Conservation (phyloP, 2,797 vertebrate genomes). For the Spea hammondii region DNA sequence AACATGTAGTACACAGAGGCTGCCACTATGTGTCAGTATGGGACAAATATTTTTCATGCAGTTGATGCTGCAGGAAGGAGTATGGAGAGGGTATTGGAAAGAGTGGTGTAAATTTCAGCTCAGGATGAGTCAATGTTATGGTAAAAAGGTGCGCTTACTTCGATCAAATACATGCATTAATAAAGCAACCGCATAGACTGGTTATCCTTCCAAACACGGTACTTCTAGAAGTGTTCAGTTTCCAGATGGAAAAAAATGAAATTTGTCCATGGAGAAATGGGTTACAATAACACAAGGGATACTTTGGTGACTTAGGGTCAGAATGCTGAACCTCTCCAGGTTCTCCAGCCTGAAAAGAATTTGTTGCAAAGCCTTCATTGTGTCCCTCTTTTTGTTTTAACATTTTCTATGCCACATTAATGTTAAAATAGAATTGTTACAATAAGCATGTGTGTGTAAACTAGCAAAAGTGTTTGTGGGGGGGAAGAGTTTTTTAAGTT, state of each 20-base stretch:
- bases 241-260: slow-evolving; percentile 17
- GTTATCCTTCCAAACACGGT: slow-evolving; percentile 25
- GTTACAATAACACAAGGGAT: slow-evolving; percentile 14
- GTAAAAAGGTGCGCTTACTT: slow-evolving; percentile 47
- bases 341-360: no score
- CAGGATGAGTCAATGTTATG: slow-evolving; percentile 39
- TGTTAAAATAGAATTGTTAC: no score
- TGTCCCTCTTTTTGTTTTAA: no score
- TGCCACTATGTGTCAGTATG: slow-evolving; percentile 87
- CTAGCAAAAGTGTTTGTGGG: no score
- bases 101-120: slow-evolving; percentile 30
- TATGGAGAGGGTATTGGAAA: slow-evolving; percentile 3
- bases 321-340: neutral
- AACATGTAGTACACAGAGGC: neutral
- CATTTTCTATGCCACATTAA: no score
- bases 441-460: no score
- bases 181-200: slow-evolving; percentile 35
- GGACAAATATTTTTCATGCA: slow-evolving; percentile 56
- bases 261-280: slow-evolving; percentile 7
- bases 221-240: slow-evolving; percentile 28
- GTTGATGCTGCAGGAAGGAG: neutral
- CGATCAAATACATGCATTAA: slow-evolving; percentile 39
- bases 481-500: no score
- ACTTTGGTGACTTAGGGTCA: neutral
- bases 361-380: no score